These are phyloP conservation scores for Thera britannica DNA, from an alignment of 2,888 invertebrate genomes.

Conservation along the genomic window DNA sequence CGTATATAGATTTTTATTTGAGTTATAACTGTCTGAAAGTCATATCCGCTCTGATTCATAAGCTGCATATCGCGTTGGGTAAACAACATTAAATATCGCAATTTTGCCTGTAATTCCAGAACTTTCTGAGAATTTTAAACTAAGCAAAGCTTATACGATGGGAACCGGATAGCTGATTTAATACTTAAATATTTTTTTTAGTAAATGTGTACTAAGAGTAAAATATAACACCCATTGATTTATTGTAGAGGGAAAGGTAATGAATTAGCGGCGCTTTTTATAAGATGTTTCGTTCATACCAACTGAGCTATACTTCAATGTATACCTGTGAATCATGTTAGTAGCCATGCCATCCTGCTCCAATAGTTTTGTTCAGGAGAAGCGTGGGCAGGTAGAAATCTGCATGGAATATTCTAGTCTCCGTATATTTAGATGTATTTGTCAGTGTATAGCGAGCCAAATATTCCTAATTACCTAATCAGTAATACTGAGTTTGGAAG, in stretches of 20 bases:
- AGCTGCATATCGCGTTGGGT: constrained; percentile 13
- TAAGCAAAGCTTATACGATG: no score
- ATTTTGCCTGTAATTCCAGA: constrained; percentile 11
- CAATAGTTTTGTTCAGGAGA: not conserved
- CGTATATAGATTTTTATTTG: no score
- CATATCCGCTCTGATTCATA: constrained; percentile 23
- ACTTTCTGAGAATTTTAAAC: not conserved
- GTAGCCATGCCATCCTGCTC: no score
- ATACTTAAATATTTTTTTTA: no score
- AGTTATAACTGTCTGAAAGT: constrained; percentile 7
- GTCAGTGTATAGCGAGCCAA: constrained; percentile 25
- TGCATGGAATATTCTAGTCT: constrained; percentile 2
- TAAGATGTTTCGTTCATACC: no score
- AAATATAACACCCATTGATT: no score
- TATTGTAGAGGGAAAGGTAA: no score
- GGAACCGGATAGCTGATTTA: no score
- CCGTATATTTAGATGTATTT: constrained; percentile 25
- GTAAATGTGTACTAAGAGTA: no score
- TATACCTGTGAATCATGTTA: not conserved
- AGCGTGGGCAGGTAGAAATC: constrained; percentile 20
- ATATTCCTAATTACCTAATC: constrained; percentile 21
- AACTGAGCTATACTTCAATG: not conserved
- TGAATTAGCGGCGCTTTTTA: no score
- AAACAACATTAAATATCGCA: constrained; percentile 24
- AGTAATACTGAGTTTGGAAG: constrained; percentile 13